Base-by-base conservation (phyloP, 2,113 vertebrate species). In the Halichoeres trimaculatus region DNA sequence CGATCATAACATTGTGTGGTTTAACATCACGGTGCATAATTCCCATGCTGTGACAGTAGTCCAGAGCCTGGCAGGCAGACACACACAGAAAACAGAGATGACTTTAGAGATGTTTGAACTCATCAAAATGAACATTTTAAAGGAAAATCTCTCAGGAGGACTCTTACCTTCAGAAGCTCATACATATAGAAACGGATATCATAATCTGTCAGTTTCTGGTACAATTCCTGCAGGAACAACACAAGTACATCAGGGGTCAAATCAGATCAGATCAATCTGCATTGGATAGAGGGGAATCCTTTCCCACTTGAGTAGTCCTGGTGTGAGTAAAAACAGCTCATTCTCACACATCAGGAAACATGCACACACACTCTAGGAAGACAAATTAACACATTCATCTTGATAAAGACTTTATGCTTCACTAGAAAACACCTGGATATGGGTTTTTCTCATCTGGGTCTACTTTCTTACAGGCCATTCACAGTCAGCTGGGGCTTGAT, bases 1-100 rank as follows among this genome's bases (percentile, higher is more conserved):
- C 98, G 88, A 99, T 99, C 98, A 99, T 99, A 93, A 99, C 98
- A 88, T 99, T 99, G 94, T 99, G 98, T 80, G 98, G 98, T 92
- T 99, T 99, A 90, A 99, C 98, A 52, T 99, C 98, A 81, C 98
- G 95, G 92, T 99, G 98, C 98, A 99, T 99, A 93, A 99, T 98
- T 74, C 98, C 98, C 96, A 99, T 98, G 93, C 98, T 99, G 92
- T 99, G 98, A 93, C 98, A 99, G 94, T 99, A 99, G 95, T 99
- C 97, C 95, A 99, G 95, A 86, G 98, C 98, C 98, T 99, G 88
- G 50, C 41, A 67, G 19, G 56, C 26, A 76, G 35, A 69, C 41
- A 62, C 14, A 9, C 60, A 56, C 16, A 55, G 23, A 14, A 23
- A 22, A 22, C 8, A 22, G 6, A 30, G 30, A 52, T n/a, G 10